These are phyloP conservation scores for Dinocampus coccinellae DNA, from an alignment of 2,888 invertebrate species.

Conservation along the genomic window DNA sequence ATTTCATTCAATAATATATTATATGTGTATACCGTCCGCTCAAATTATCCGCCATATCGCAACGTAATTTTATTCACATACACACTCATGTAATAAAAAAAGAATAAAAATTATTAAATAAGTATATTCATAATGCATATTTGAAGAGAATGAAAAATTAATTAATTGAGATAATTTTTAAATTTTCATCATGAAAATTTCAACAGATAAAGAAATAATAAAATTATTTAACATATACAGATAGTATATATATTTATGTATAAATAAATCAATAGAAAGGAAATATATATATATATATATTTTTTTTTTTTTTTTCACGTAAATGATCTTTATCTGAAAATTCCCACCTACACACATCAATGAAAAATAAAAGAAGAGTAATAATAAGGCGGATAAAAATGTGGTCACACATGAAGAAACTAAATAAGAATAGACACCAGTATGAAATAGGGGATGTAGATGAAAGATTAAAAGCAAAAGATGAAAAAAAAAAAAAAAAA, in stretches of 20 bases:
- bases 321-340: neutral
- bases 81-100: no score
- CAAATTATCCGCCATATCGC: neutral
- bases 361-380: neutral
- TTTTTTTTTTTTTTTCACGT: neutral
- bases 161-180: no score
- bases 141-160: no score
- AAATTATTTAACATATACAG: no score
- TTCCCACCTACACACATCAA: slow-evolving; percentile 13
- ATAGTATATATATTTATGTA: neutral
- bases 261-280: no score
- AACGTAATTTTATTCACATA: neutral
- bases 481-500: no score
- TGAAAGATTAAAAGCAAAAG: slow-evolving; percentile 14
- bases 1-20: slow-evolving; percentile 57
- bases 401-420: neutral
- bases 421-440: no score
- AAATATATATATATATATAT: no score
- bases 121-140: no score
- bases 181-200: no score
- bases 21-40: neutral
- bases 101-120: no score
- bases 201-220: no score
- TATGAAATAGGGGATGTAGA: slow-evolving; percentile 14
- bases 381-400: neutral